Base-by-base conservation (phyloP, 1,140 invertebrate genomes). In the Drosophila guanche region DNA sequence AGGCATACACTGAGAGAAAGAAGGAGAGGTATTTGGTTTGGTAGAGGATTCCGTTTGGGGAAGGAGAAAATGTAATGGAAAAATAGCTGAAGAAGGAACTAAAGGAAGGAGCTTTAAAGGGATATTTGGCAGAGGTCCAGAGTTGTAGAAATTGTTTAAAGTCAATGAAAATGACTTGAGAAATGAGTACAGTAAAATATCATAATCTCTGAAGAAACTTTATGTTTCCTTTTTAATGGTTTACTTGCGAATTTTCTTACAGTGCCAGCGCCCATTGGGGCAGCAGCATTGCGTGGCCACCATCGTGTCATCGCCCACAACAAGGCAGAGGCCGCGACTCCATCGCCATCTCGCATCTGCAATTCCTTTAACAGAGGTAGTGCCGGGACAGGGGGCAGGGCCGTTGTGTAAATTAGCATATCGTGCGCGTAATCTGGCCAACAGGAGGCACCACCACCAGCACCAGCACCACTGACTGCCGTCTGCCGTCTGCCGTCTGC, bases 371-470 rank as follows among this genome's bases (percentile, higher is more conserved):
- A 10, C 10, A 37, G 33, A 1, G 27, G 27, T 29, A 6, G 10
- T 10, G 10, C 3, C 8, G 7, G 7, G 29, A 20, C 16, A 20
- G 33, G 3, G 10, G 8, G 10, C 29, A 57, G 61, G 59, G 47
- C 78, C 33, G 33, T 69, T 79, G 72, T 83, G 83, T 89, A 89
- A 88, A 88, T 88, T 88, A 88, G 83, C 83, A 88, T 88, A 88
- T 88, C 83, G 79, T 89, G 83, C 83, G 84, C 79, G 79, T 88
- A 88, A 88, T 88, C 83, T 88, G 79, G 83, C 66, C 69, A 83
- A 79, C 75, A 76, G 76, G 78, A 86, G 81, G 69, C 79, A 63
- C 75, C 70, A 67, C 7, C 48, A 37, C 47, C 37, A 25, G 12
- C 42, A 29, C 40, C 12, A 60, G n/a, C 5, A 42, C 16, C 42